phyloP scores from a whole-genome alignment of 2,113 vertebrate genomes.

The Callocephalon fimbriatum region DNA sequence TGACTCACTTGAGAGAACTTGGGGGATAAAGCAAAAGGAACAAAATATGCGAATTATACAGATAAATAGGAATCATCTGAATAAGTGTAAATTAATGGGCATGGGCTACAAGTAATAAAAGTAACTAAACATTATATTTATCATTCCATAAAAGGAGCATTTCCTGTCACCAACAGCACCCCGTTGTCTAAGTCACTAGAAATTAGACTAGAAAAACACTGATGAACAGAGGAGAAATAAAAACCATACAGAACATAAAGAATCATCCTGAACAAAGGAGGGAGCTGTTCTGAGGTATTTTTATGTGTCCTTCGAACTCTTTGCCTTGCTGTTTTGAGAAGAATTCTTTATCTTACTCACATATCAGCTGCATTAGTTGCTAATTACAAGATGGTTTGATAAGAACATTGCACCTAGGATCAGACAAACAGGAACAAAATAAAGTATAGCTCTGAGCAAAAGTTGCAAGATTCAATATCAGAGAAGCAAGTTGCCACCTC shows the following conservation, averaged over 20 bases:
- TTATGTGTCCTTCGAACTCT: not conserved
- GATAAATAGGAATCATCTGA: not conserved
- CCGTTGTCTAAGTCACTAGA: not conserved
- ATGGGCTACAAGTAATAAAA: not conserved
- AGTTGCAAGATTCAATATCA: not conserved
- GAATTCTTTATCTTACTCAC: not conserved
- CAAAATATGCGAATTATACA: not conserved
- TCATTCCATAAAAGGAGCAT: not conserved
- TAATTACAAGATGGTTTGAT: conserved; percentile 5
- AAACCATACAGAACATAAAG: not conserved
- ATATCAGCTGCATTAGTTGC: not conserved
- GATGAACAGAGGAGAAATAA: not conserved
- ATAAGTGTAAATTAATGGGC: not conserved
- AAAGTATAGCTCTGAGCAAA: not conserved
- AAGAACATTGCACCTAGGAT: not conserved
- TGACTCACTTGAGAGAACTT: not conserved
- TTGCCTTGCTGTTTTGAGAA: not conserved
- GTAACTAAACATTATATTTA: not conserved
- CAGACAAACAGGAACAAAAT: not conserved
- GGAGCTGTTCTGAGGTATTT: not conserved
- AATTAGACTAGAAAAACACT: not conserved
- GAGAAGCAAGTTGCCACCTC: not conserved
- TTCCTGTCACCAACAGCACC: not conserved
- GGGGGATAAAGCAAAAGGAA: not conserved
- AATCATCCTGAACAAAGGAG: not conserved